A percentile compares a stretch with the other conserved stretches of the same genome.
Conservation (phyloP, 2,888 invertebrate species). For the Eurois occulta region DNA sequence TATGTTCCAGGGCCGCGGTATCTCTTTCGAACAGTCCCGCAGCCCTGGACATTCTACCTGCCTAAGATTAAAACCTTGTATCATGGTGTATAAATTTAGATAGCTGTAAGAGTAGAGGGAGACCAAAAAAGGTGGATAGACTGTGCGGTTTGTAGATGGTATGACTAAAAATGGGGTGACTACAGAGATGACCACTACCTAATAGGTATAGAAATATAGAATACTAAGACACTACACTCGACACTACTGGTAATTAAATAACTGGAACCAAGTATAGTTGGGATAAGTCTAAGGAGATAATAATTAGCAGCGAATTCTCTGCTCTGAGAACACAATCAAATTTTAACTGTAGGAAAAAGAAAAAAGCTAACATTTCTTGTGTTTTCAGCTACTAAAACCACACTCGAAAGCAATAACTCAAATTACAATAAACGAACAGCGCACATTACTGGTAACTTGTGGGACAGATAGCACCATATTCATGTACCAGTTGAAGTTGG, state of each 20-base stretch:
- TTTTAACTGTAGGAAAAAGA: neutral
- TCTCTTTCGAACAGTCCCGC: too few relatives aligned
- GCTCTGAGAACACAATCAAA: neutral
- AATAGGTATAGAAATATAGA: neutral
- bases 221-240: neutral
- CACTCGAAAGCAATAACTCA: slow-evolving; percentile 92
- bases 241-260: neutral
- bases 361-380: neutral
- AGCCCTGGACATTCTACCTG: neutral
- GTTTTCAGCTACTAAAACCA: slow-evolving; percentile 91
- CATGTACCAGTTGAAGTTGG: slow-evolving; percentile 88
- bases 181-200: neutral
- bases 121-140: neutral
- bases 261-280: neutral
- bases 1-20: too few relatives aligned
- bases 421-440: slow-evolving; percentile 90
- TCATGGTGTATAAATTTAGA: neutral
- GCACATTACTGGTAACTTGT: slow-evolving; percentile 92
- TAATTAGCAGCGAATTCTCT: neutral
- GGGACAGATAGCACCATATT: slow-evolving; percentile 93
- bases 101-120: neutral
- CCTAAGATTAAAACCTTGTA: neutral
- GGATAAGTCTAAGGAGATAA: neutral
- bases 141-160: neutral
- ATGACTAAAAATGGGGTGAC: neutral